phyloP scores from a whole-genome alignment of 2,797 vertebrate species.

The Tapirus indicus region DNA sequence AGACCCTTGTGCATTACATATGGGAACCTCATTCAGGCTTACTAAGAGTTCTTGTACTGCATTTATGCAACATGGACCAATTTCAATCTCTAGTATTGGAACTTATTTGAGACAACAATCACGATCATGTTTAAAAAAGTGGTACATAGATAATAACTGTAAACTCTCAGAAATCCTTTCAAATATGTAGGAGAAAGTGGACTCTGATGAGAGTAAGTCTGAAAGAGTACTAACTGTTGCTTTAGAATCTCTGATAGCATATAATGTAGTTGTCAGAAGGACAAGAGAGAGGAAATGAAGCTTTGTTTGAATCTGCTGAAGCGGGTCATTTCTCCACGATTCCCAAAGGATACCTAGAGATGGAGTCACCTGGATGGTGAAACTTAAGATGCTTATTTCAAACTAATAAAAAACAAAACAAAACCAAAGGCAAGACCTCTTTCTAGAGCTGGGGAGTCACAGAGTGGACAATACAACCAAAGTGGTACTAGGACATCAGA shows the following conservation, averaged over 20 bases:
- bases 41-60: not conserved
- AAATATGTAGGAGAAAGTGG: not conserved
- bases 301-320: conserved; percentile 32
- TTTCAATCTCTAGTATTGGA: not conserved
- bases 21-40: not conserved
- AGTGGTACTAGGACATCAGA: not conserved
- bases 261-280: not conserved
- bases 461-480: not conserved
- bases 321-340: conserved; percentile 1
- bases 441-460: not conserved
- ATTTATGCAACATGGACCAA: not conserved
- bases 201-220: not conserved
- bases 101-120: not conserved
- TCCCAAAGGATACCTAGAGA: not conserved
- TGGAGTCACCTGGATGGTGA: not conserved
- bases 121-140: not conserved
- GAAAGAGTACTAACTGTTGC: conserved; percentile 24
- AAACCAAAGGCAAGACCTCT: not conserved
- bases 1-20: not conserved
- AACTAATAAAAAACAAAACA: not conserved
- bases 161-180: conserved; percentile 24
- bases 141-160: not conserved
- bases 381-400: not conserved
- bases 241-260: conserved; percentile 2
- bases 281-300: not conserved